Evolutionary conservation across 2,113 vertebrate genomes (phyloP).

Genomic region (Aldabrachelys gigantea): DNA sequence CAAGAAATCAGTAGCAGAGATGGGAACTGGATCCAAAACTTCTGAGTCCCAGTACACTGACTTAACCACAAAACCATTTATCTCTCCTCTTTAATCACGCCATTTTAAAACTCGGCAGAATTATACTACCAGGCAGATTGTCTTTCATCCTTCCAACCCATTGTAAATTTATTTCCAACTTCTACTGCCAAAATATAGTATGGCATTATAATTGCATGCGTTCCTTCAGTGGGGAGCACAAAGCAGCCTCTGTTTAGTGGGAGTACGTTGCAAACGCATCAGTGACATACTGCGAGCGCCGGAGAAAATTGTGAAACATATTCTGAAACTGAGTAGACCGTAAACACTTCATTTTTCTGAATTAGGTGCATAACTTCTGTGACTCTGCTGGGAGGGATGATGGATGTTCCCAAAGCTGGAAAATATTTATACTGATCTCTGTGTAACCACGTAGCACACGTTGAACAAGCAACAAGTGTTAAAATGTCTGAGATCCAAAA

Average conservation of each 20-base stretch:
- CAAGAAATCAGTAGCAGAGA: background rate
- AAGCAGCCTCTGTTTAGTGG: conserved; percentile 54
- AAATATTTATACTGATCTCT: background rate
- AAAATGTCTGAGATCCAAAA: background rate
- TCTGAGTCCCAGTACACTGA: background rate
- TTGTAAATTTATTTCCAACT: conserved; percentile 57
- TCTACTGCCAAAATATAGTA: conserved; percentile 68
- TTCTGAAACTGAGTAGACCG: conserved; percentile 34
- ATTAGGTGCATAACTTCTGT: conserved; percentile 16
- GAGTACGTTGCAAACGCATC: conserved; percentile 49
- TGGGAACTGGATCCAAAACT: background rate
- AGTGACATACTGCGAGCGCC: conserved; percentile 39
- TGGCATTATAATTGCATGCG: conserved; percentile 45
- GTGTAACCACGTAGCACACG: conserved; percentile 33
- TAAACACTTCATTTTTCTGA: conserved; percentile 69
- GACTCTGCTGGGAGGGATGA: conserved; percentile 8
- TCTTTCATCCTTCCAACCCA: conserved; percentile 64
- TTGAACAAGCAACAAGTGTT: conserved; percentile 36
- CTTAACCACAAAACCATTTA: background rate
- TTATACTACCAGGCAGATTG: conserved; percentile 2
- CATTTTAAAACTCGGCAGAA: conserved; percentile 40
- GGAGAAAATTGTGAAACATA: conserved; percentile 58
- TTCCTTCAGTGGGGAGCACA: conserved; percentile 60
- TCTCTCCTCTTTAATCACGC: conserved; percentile 35
- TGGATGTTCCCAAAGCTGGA: background rate